Evolutionary conservation across 1,140 invertebrate species (phyloP), one percentile per base, ranked within the genome.

Genomic region (Zaprionus nigranus): DNA sequence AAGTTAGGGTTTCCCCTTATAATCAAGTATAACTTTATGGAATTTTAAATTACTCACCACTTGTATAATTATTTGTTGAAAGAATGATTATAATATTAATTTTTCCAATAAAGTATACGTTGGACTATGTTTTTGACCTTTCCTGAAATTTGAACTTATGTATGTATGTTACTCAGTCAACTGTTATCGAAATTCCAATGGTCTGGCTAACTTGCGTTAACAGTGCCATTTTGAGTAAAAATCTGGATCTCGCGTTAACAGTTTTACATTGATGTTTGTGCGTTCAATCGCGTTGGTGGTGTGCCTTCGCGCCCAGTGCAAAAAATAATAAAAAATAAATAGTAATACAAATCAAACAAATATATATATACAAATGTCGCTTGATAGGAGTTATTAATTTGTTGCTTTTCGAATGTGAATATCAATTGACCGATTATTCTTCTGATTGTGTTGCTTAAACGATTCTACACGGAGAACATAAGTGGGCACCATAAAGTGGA

Each of bases 211-310:
- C 17, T 59, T 34, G 2, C 17, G 7, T 28, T 75, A 57, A 62
- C 72, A 75, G 72, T 66, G 51, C 69, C 68, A 73, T 77, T 71
- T 67, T 56, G 68, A 75, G 72, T 75, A 63, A 51, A 62, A 17
- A 28, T 66, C 38, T 40, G 38, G 40, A 30, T 36, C 43, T 15
- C 30, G 9, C 12, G 22, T 64, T 64, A 71, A 72, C 30, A 9
- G 26, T 26, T 12, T 46, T 66, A 49, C 68, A 72, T 72, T 76
- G 49, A 61, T 66, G 68, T 76, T 57, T 51, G 68, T 72, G 68
- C 61, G 74, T 64, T 13, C 68, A 72, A 65, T 66, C 61, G 68
- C 38, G 74, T 72, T 56, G 68, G 61, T 72, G 49, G 56, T 72
- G 59, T 67, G 67, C 66, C 30, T 46, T 70, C 58, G 72, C 66